These are phyloP conservation scores for Turnix velox DNA, from an alignment of 2,113 vertebrate species.

Conservation along the genomic window DNA sequence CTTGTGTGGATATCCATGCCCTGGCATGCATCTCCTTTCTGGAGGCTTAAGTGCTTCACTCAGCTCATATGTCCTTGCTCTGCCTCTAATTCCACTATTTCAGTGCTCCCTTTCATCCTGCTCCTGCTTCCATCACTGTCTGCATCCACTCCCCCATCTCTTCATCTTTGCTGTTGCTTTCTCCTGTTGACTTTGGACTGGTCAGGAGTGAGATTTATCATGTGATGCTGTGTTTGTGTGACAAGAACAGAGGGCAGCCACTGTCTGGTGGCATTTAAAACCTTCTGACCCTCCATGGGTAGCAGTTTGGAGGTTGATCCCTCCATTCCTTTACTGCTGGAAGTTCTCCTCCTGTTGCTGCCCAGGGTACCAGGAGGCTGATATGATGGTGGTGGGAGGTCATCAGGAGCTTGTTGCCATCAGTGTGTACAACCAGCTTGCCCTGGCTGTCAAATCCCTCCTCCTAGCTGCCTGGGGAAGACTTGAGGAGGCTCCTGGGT, in stretches of 20 bases:
- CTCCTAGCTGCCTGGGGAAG: not conserved
- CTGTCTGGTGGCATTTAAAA: not conserved
- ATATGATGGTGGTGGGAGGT: not conserved
- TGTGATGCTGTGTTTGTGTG: fast-evolving
- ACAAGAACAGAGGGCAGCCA: not conserved
- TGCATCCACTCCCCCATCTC: not conserved
- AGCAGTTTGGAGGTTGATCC: not conserved
- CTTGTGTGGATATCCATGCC: not conserved
- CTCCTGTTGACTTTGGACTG: not conserved
- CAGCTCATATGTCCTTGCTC: not conserved
- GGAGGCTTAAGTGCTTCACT: not conserved
- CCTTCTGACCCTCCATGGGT: not conserved
- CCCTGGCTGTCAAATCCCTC: not conserved
- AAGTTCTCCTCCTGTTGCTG: not conserved
- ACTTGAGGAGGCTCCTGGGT: not conserved
- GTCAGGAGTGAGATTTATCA: not conserved
- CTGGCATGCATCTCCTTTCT: not conserved
- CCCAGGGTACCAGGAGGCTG: not conserved
- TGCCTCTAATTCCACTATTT: not conserved
- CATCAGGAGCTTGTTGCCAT: not conserved
- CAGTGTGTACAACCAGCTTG: not conserved
- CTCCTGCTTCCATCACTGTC: fast-evolving
- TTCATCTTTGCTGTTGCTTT: not conserved
- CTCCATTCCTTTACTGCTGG: not conserved
- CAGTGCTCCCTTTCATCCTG: not conserved